Evolutionary conservation across 2,113 vertebrate genomes (phyloP), one percentile per base, ranked within the genome.

Genomic region (Copsychus sechellarum): DNA sequence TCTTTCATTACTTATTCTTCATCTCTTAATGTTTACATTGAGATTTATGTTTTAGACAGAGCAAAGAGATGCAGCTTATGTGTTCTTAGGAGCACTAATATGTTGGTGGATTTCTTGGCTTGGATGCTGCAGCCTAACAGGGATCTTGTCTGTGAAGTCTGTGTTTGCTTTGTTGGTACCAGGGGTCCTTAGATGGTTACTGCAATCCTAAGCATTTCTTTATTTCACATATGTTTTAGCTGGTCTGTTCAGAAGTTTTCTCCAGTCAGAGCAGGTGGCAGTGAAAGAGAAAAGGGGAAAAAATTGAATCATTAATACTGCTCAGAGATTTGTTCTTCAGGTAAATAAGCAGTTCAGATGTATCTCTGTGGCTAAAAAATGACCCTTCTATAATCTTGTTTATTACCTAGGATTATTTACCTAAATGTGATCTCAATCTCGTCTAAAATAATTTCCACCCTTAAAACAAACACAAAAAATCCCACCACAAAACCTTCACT

Each of bases 381-480:
- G 9, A 72, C 48, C 26, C 29, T 67, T 58, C 31, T 29, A 42
- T 56, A 74, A 11, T 88, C 50, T 43, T 95, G 47, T 95, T 95
- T 97, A 84, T 96, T 96, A 88, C 85, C 61, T 82, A 76, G 79
- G 72, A 93, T 96, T 95, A 69, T 88, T 72, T 97, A 86, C 90
- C 88, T 96, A 92, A 50, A 79, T 82, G 72, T 90, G 88, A 81
- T 96, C 81, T 97, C 92, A 95, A 42, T 92, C 40, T 78, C 43
- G 73, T 96, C 47, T 90, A 43, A 96, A 95, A 93, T 97, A 2
- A 60, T 94, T 97, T 96, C 87, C 85, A 88, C 92, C 77, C 83
- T 96, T 95, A 88, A 94, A 90, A 95, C 89, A 93, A 96, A 88
- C 94, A 54, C 26, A 45, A 92, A 89, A 93, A 92, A 77, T 94